Conservation (phyloP, 2,888 invertebrate genomes). For the Dioctria rufipes region DNA sequence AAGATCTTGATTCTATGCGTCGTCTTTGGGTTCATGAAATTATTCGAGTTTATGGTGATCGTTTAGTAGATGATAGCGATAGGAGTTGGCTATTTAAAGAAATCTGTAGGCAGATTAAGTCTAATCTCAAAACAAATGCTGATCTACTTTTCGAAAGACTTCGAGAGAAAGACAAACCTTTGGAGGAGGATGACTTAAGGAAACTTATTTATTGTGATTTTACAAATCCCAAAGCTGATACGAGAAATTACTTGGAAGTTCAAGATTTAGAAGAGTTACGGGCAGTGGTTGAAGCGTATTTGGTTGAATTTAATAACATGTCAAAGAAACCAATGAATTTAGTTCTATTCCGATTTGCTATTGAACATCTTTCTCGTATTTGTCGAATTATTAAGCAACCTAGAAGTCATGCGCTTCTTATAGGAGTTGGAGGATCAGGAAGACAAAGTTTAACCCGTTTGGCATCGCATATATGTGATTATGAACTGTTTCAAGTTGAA, state of each 20-base stretch:
- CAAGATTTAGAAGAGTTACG: constrained; percentile 85
- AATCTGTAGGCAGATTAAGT: constrained; percentile 76
- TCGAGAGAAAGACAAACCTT: constrained; percentile 68
- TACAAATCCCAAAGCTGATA: constrained; percentile 92
- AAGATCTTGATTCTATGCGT: constrained; percentile 88
- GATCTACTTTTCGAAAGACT: constrained; percentile 81
- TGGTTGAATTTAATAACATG: constrained; percentile 95
- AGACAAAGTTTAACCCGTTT: constrained; percentile 91
- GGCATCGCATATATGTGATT: constrained; percentile 94
- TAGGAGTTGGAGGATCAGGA: constrained; percentile 95
- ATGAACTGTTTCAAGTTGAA: constrained; percentile 93
- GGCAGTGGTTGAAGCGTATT: constrained; percentile 87
- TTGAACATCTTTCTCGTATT: constrained; percentile 94
- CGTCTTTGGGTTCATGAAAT: constrained; percentile 96
- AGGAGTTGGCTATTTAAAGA: constrained; percentile 85
- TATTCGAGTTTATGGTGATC: constrained; percentile 92
- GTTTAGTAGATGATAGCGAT: constrained; percentile 88
- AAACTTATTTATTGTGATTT: constrained; percentile 95
- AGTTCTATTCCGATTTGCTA: constrained; percentile 93
- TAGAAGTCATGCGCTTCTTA: constrained; percentile 88
- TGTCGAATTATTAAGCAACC: constrained; percentile 94
- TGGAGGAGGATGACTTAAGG: constrained; percentile 86
- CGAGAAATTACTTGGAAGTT: constrained; percentile 90
- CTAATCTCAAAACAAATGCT: constrained; percentile 78
- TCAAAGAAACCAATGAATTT: constrained; percentile 97